Base-by-base conservation (phyloP, 2,113 vertebrate genomes). In the Mus pahari region DNA sequence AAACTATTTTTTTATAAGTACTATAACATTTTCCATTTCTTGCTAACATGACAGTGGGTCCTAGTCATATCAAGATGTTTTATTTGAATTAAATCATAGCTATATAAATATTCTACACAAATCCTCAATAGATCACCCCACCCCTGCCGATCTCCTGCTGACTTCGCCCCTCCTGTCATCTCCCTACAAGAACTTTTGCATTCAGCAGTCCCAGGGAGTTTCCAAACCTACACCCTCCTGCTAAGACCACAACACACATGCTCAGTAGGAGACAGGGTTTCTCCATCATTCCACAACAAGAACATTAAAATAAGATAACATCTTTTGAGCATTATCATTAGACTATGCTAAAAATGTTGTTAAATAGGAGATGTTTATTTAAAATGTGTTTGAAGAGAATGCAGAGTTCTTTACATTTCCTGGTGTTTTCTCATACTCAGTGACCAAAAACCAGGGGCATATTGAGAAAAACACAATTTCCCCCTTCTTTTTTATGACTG, bases 1-100 rank as follows among this genome's bases (percentile, higher is more conserved):
- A 83, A 88, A 94, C 82, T 2, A 62, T 33, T 78, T 95, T 78
- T 95, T 90, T 39, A 31, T 48, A 81, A 96, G 48, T 89, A 45
- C 6, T 62, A 0, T 71, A 50, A 24, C 74, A 70, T 90, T 50
- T 26, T 7, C 22, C 6, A 20, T 28, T 74, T 48, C 81, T 92
- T n/a, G 81, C n/a, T 90, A 71, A n/a, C 55, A 16, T 89, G 48
- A 45, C 12, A 68, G 33, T 86, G 0, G 11, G 2, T 31, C 62
- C 8, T 75, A 71, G 12, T 26, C 12, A 62, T 89, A 84, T 66
- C 16, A 83, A 73, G 7, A 74, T 45, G 74, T 86, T 91, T 86
- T n/a, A 2, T 89, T 55, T 70, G 22, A 78, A 71, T 90, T 70
- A 70, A 79, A 20, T 33, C 42, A 7, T 89, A 75, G 7, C 7